Conservation (phyloP, 2,888 invertebrate genomes). For the Automeris io region DNA sequence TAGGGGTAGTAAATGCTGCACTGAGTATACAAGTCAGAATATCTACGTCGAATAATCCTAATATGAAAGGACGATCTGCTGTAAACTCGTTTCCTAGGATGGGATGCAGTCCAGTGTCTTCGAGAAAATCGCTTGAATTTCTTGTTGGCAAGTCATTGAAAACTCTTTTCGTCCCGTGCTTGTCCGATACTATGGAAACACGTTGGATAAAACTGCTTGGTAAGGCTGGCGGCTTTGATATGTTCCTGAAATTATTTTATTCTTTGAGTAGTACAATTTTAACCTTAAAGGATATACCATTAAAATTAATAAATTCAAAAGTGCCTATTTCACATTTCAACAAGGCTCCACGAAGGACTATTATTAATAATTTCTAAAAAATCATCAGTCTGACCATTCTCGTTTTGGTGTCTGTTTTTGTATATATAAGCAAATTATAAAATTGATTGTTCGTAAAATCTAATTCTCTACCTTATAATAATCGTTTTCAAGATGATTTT, state of each 20-base stretch:
- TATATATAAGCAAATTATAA: no score
- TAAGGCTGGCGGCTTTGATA: slow-evolving; percentile 21
- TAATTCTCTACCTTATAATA: no score
- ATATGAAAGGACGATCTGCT: slow-evolving; percentile 17
- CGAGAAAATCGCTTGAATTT: neutral
- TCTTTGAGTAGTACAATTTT: neutral
- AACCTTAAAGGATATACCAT: no score
- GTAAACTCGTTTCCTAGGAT: slow-evolving; percentile 12
- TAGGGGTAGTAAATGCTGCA: slow-evolving; percentile 6
- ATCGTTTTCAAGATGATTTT: no score
- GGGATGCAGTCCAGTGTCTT: slow-evolving; percentile 10
- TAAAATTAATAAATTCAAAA: no score
- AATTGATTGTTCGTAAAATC: no score
- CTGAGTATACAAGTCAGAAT: slow-evolving; percentile 6
- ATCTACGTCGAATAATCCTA: slow-evolving; percentile 9
- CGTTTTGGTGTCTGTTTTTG: no score
- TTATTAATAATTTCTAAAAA: no score
- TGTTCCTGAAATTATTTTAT: slow-evolving; percentile 12
- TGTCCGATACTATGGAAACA: slow-evolving; percentile 16
- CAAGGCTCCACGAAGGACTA: no score
- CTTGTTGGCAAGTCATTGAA: slow-evolving; percentile 1
- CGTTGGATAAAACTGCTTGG: slow-evolving; percentile 22
- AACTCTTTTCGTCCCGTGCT: slow-evolving; percentile 10
- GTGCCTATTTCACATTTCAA: no score
- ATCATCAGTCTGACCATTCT: no score